These are phyloP conservation scores for Marronus borbonicus DNA, from an alignment of 2,888 invertebrate species.

Conservation along the genomic window DNA sequence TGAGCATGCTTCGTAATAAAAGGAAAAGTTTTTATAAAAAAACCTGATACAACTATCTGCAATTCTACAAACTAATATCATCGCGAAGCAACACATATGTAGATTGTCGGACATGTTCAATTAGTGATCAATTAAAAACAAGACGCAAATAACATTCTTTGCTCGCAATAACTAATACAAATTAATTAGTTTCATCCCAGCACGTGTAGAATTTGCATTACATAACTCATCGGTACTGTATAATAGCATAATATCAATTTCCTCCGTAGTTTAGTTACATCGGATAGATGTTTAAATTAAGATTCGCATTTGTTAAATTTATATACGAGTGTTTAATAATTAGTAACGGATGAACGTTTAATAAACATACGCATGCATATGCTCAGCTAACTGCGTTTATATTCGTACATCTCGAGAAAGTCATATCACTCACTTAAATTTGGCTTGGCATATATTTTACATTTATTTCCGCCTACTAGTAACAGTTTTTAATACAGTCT, in stretches of 20 bases:
- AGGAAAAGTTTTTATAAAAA: neutral
- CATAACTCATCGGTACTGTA: slow-evolving; percentile 1
- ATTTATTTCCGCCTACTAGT: too few relatives aligned
- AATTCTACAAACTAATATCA: neutral
- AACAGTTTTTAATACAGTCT: too few relatives aligned
- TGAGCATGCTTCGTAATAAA: too few relatives aligned
- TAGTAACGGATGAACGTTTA: neutral
- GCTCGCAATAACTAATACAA: slow-evolving; percentile 10
- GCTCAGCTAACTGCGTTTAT: too few relatives aligned
- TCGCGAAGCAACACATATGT: neutral
- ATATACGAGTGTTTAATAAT: neutral
- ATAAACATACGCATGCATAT: too few relatives aligned
- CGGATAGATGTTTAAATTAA: too few relatives aligned
- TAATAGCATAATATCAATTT: neutral
- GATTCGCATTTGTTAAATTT: neutral
- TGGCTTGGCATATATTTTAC: too few relatives aligned
- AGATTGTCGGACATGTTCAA: slow-evolving; percentile 11
- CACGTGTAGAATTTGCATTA: slow-evolving; percentile 29
- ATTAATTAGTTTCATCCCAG: slow-evolving; percentile 23
- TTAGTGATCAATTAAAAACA: slow-evolving; percentile 26
- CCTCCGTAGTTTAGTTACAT: too few relatives aligned
- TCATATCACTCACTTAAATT: too few relatives aligned
- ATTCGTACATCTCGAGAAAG: too few relatives aligned
- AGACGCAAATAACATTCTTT: slow-evolving; percentile 25
- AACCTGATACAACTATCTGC: neutral